Conservation (phyloP, 1,140 invertebrate species). For the Drosophila sucinea region DNA sequence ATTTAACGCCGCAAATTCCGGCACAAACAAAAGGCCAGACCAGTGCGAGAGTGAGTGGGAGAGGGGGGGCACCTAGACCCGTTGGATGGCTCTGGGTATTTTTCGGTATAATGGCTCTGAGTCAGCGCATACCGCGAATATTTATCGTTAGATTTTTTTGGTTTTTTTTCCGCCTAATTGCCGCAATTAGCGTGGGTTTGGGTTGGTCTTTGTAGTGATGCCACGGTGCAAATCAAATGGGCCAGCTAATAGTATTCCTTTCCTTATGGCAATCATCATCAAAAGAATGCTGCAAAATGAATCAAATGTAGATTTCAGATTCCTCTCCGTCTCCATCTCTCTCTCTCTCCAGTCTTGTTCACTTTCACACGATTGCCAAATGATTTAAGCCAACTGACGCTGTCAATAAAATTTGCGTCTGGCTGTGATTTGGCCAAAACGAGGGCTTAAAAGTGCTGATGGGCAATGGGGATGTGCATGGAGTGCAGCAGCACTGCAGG, state of each 20-base stretch:
- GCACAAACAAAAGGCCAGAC: conserved; percentile 55
- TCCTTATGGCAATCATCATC: not conserved
- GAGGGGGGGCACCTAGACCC: not conserved
- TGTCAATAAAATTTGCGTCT: conserved; percentile 81
- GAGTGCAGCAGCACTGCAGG: not conserved
- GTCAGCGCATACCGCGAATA: conserved; percentile 36
- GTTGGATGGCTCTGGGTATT: not conserved
- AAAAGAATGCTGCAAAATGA: too few species aligned
- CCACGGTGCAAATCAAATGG: conserved; percentile 72
- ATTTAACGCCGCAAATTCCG: conserved; percentile 74
- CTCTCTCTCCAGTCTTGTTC: not conserved
- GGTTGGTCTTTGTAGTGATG: conserved; percentile 77
- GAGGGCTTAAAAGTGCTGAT: not conserved
- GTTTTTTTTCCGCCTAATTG: conserved; percentile 68
- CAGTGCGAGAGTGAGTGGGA: not conserved
- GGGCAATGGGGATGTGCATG: not conserved
- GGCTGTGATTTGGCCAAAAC: conserved; percentile 48
- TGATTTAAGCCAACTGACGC: conserved; percentile 65
- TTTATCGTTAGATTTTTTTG: conserved; percentile 72
- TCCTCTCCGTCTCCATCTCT: not conserved
- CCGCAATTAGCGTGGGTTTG: conserved; percentile 79
- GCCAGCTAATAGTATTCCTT: conserved; percentile 50
- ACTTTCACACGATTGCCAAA: conserved; percentile 75
- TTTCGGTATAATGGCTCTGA: conserved; percentile 19
- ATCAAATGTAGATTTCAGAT: too few species aligned